Conservation (phyloP, 2,797 vertebrate species). For the Lepidocolaptes lacrymiger region DNA sequence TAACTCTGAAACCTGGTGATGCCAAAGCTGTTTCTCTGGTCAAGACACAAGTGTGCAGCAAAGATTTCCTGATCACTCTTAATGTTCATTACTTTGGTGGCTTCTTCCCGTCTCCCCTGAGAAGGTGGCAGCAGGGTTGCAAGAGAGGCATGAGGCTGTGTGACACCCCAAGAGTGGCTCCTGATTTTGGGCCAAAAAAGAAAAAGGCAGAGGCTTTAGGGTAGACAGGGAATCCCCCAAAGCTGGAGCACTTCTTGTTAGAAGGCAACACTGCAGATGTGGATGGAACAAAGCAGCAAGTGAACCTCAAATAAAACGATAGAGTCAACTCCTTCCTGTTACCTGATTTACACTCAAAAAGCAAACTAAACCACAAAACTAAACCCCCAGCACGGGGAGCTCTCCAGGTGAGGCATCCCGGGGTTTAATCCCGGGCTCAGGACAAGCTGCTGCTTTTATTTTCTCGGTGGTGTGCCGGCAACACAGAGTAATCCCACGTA, state of each 20-base stretch:
- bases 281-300: not conserved
- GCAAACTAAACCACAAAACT: not conserved
- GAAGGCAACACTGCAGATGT: not conserved
- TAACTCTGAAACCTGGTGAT: not conserved
- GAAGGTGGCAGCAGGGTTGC: not conserved
- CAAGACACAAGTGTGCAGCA: accelerated
- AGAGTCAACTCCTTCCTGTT: not conserved
- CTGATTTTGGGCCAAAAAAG: accelerated
- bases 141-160: accelerated
- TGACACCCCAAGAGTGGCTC: not conserved
- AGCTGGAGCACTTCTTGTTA: accelerated
- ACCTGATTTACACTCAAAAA: not conserved
- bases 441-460: not conserved
- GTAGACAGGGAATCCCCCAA: not conserved
- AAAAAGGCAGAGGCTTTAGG: not conserved
- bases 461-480: not conserved
- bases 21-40: not conserved
- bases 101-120: not conserved
- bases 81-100: accelerated
- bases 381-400: not conserved
- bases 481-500: accelerated
- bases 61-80: not conserved
- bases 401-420: not conserved
- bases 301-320: not conserved
- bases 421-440: not conserved